A percentile compares a stretch with the other conserved stretches of the same genome.
phyloP scores from a whole-genome alignment of 2,113 vertebrate species.

The Delphinapterus leucas region DNA sequence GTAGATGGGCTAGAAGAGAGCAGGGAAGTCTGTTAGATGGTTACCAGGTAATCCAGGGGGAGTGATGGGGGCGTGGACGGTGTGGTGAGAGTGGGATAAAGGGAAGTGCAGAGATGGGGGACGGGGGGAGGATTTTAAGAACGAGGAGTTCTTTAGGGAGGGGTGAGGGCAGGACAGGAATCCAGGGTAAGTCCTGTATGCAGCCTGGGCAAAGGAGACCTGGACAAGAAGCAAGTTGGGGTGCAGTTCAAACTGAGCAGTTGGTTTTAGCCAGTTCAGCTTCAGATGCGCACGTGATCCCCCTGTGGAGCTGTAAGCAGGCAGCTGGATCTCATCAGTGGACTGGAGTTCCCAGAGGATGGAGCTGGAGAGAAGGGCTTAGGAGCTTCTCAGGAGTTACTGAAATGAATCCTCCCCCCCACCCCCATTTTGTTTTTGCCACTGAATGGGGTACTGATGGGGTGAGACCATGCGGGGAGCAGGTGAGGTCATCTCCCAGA shows the following conservation, averaged over 20 bases:
- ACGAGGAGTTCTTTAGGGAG: not conserved
- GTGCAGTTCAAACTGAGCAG: not conserved
- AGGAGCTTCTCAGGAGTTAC: not conserved
- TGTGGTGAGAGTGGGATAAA: too few relatives aligned
- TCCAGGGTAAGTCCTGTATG: not conserved
- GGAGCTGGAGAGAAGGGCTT: accelerated
- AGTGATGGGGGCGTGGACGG: accelerated
- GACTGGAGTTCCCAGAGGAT: accelerated
- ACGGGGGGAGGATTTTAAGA: accelerated
- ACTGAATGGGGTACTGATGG: accelerated
- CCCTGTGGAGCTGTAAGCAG: not conserved
- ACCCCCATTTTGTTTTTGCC: not conserved
- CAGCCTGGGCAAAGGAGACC: not conserved
- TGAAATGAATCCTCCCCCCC: not conserved
- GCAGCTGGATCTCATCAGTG: not conserved
- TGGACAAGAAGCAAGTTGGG: not conserved
- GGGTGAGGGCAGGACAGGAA: not conserved
- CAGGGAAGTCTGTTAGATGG: accelerated
- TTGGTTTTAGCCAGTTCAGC: accelerated
- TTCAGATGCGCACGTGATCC: not conserved
- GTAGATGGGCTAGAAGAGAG: accelerated
- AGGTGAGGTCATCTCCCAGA: not conserved
- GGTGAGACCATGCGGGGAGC: accelerated
- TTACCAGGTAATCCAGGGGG: accelerated
- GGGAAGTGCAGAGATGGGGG: not conserved